These are phyloP conservation scores for Pyrgilauda ruficollis DNA, from an alignment of 2,113 vertebrate species.

Conservation along the genomic window DNA sequence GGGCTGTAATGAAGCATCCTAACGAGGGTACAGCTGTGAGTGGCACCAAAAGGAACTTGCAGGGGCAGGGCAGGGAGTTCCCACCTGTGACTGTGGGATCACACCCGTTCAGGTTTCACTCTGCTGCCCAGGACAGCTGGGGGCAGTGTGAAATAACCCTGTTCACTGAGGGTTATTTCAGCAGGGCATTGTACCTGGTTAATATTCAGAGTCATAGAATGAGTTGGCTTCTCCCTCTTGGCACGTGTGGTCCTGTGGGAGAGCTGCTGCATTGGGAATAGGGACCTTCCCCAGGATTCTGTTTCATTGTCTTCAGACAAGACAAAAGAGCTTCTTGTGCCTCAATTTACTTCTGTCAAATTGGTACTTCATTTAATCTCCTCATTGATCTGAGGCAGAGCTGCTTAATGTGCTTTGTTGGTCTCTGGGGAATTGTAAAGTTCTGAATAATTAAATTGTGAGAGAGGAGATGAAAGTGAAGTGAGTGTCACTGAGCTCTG, in stretches of 20 bases:
- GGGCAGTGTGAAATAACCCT: background rate
- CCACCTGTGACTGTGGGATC: background rate
- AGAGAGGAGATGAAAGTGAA: background rate
- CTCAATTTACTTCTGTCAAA: conserved; percentile 7
- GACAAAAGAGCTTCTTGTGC: background rate
- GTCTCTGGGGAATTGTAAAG: background rate
- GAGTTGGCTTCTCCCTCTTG: background rate
- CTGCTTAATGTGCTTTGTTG: background rate
- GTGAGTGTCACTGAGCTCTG: background rate
- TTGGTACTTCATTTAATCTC: conserved; percentile 3
- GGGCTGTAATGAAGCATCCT: background rate
- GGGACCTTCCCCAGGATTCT: background rate
- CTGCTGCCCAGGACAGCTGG: background rate
- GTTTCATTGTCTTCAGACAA: background rate
- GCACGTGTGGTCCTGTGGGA: background rate
- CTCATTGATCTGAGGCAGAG: conserved; percentile 5
- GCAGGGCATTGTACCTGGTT: background rate
- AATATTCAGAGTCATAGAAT: background rate
- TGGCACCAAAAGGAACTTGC: rapidly evolving
- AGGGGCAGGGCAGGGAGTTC: background rate
- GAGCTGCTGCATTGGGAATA: background rate
- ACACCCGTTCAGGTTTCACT: rapidly evolving
- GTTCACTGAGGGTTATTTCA: background rate
- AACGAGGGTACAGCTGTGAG: background rate
- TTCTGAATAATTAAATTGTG: conserved; percentile 33